Evolutionary conservation across 2,888 invertebrate species (phyloP), one percentile per base, ranked within the genome.

Genomic region (Dryobotodes eremita): DNA sequence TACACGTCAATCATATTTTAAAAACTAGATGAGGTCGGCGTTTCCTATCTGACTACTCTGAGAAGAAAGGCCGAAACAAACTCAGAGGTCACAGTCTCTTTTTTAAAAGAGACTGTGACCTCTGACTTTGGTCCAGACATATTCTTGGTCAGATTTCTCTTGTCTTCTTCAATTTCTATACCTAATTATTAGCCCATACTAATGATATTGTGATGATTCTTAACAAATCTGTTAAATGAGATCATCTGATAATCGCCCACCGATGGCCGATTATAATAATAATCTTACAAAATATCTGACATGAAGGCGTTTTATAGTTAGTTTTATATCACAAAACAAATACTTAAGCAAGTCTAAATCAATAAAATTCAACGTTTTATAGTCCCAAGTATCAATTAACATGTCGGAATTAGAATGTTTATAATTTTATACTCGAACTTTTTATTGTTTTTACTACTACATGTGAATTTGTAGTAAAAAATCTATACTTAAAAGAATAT

Each of bases 351-450:
- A 42, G 36, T 48, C 36, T 31, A 55, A 31, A 71, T 62, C 68
- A 83, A 79, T 80, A 75, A 80, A 75, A 68, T 15, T 11, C 2
- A 31, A 50, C 31, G 46, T 75, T 80, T 84, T 70, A 84, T 72
- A 64, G 10, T 23, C 48, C 59, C 64, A n/a, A 55, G n/a, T 50
- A 26, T 64, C 75, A 42, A 80, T 74, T 80, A 80, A 70, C 68
- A 72, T 55, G 53, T 79, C 31, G 15, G 7, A 64, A n/a, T 48
- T 62, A 61, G 1, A 36, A 65, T 31, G 5, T 75, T 23, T 36
- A 62, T 20, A 26, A 65, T 70, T 62, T 17, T 73, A 46, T 46
- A 23, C 0, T 53, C 1, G 0, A n/a, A 36, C 31, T 65, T 26
- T 82, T 77, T 55, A 72, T 68, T 59, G n/a, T 42, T 76, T 50